Evolutionary conservation across 2,888 invertebrate species (phyloP).

Genomic region (Rambutsinella grinnellia): DNA sequence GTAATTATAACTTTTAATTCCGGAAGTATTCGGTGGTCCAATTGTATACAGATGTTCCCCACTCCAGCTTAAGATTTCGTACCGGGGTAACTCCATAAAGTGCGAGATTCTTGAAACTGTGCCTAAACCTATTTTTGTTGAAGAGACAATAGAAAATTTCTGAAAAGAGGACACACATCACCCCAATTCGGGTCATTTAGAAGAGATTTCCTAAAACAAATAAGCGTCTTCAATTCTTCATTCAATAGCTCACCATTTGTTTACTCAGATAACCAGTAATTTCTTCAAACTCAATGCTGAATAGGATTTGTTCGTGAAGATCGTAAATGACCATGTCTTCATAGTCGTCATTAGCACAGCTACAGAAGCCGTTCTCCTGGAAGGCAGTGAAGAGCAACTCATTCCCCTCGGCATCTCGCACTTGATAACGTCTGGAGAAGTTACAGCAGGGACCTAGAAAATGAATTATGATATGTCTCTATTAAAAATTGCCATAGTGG

Average conservation of each 20-base stretch:
- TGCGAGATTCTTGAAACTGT: conserved; percentile 27
- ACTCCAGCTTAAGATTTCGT: conserved; percentile 35
- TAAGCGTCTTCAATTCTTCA: not conserved
- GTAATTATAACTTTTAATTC: conserved; percentile 38
- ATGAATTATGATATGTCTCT: not conserved
- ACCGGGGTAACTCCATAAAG: conserved; percentile 34
- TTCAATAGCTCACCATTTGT: conserved; percentile 32
- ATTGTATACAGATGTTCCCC: conserved; percentile 27
- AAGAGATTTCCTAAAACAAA: conserved; percentile 8
- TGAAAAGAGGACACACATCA: conserved; percentile 7
- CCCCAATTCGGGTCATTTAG: not conserved
- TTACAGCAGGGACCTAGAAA: conserved; percentile 28
- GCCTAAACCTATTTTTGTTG: conserved; percentile 35
- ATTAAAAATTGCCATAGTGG: not conserved
- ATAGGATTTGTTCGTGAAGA: conserved; percentile 32
- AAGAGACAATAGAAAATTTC: conserved; percentile 45
- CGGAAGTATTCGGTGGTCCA: conserved; percentile 26
- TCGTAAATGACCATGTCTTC: conserved; percentile 35
- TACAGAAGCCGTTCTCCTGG: conserved; percentile 31
- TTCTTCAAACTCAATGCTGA: conserved; percentile 38
- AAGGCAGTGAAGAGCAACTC: conserved; percentile 20
- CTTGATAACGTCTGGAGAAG: conserved; percentile 13
- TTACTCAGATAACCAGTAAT: conserved; percentile 31
- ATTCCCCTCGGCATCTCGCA: conserved; percentile 1
- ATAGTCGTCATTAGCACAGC: conserved; percentile 10